These are phyloP conservation scores for Bucorvus abyssinicus DNA, from an alignment of 2,797 vertebrate species.

Conservation along the genomic window DNA sequence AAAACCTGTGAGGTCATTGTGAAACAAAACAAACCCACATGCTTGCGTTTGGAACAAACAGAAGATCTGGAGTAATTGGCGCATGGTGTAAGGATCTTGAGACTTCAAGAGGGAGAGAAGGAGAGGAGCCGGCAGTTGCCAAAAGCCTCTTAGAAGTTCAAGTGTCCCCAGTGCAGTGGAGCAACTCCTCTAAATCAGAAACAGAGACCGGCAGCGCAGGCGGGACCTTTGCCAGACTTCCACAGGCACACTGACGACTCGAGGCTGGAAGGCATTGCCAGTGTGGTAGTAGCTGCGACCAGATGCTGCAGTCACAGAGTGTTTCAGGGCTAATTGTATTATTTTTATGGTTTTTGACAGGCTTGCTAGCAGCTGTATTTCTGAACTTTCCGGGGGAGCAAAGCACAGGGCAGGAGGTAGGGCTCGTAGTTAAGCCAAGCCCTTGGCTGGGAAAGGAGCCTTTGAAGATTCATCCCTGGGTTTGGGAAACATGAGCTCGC, in stretches of 20 bases:
- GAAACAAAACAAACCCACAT: neutral
- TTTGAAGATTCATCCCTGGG: neutral
- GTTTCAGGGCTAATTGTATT: neutral
- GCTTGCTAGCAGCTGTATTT: neutral
- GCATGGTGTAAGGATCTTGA: slow-evolving; percentile 8
- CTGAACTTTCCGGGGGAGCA: neutral
- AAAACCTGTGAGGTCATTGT: neutral
- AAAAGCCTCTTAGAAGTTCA: neutral
- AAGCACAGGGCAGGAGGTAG: neutral
- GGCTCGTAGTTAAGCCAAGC: neutral
- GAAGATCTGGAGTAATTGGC: neutral
- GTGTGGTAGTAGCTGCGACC: neutral
- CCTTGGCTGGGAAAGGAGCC: neutral
- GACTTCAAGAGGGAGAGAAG: neutral
- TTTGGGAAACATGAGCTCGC: neutral
- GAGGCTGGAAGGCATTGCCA: neutral
- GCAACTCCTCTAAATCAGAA: neutral
- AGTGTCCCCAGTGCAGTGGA: neutral
- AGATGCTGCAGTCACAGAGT: neutral
- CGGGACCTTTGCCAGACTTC: neutral
- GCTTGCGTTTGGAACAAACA: neutral
- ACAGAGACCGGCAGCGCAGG: neutral
- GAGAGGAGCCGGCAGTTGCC: neutral
- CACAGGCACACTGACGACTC: neutral
- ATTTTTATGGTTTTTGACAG: neutral